These are phyloP conservation scores for Paracanthobrama guichenoti DNA, from an alignment of 2,113 vertebrate species.

Conservation along the genomic window DNA sequence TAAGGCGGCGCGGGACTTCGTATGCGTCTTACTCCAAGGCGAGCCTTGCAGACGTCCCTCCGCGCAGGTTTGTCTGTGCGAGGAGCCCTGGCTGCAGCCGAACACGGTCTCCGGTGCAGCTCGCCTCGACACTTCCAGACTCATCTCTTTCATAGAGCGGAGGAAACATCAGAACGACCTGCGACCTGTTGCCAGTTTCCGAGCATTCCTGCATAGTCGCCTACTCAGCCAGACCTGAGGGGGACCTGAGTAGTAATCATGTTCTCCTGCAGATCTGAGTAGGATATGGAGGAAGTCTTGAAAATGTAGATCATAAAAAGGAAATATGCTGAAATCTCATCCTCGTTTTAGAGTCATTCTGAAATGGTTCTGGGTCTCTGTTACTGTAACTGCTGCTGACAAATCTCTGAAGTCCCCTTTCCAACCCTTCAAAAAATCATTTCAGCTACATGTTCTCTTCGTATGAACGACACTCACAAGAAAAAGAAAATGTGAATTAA, in stretches of 20 bases:
- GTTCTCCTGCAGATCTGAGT: not conserved
- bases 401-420: constrained; percentile 34
- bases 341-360: constrained; percentile 40
- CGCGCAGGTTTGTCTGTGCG: constrained; percentile 85
- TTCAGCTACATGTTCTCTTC: constrained; percentile 39
- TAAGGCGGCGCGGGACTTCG: constrained; percentile 90
- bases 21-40: constrained; percentile 85
- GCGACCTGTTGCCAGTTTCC: constrained; percentile 89
- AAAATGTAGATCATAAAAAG: not conserved
- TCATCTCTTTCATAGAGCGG: constrained; percentile 94
- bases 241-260: not conserved
- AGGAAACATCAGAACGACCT: constrained; percentile 96
- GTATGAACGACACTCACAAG: constrained; percentile 41
- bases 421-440: constrained; percentile 26
- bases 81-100: constrained; percentile 89
- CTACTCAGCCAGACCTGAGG: constrained; percentile 66
- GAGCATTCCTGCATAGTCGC: constrained; percentile 90
- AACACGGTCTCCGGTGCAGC: constrained; percentile 46
- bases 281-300: not conserved
- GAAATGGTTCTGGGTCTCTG: constrained; percentile 32
- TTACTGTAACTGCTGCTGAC: constrained; percentile 48
- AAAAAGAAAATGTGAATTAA: constrained; percentile 22
- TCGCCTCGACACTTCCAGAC: constrained; percentile 87
- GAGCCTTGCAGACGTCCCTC: constrained; percentile 85
- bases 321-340: constrained; percentile 40